phyloP scores from a whole-genome alignment of 2,113 vertebrate species.

The Gallinago media region DNA sequence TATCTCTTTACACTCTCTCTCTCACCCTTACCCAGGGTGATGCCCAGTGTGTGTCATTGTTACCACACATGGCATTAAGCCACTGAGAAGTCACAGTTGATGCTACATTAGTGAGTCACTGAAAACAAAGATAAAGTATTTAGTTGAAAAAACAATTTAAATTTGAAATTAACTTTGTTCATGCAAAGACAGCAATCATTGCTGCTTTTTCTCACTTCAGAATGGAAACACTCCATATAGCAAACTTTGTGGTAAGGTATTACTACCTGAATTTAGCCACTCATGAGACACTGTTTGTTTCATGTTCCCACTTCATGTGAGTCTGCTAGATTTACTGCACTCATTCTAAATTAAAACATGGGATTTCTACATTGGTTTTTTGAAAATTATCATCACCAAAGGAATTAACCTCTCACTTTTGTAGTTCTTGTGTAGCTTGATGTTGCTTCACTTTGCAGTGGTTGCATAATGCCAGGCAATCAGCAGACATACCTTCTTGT shows the following conservation, averaged over 20 bases:
- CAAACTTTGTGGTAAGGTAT: neutral
- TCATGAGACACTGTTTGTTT: neutral
- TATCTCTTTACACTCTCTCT: neutral
- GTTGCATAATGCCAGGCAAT: neutral
- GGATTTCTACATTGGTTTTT: neutral
- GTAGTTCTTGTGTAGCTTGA: neutral
- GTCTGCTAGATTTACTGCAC: neutral
- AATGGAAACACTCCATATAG: neutral
- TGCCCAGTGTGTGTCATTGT: neutral
- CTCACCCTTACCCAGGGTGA: neutral
- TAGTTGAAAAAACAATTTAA: neutral
- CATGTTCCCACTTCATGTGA: neutral
- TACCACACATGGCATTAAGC: neutral
- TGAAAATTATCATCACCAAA: neutral
- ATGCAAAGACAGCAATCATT: neutral
- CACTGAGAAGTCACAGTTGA: neutral
- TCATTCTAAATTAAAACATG: neutral
- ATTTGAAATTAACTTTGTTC: neutral
- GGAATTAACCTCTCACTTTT: neutral
- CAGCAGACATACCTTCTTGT: neutral
- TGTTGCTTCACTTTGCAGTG: neutral
- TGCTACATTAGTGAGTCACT: neutral
- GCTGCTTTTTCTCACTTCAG: neutral
- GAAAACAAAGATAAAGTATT: neutral
- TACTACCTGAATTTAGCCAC: neutral